These are phyloP conservation scores for Scomber colias DNA, from an alignment of 2,113 vertebrate species.

Conservation along the genomic window DNA sequence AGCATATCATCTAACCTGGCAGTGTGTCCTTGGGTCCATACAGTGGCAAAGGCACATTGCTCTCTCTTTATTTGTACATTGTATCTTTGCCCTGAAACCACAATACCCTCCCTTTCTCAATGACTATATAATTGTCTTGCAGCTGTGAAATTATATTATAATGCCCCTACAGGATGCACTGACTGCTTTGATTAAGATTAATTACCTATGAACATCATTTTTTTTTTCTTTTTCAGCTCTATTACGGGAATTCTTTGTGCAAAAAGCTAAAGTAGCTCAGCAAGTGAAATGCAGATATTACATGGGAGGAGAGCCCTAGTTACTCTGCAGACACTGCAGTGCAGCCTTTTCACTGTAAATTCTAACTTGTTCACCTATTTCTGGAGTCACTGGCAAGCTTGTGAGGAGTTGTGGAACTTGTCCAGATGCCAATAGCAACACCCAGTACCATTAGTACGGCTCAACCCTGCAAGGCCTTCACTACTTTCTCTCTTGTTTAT, in stretches of 20 bases:
- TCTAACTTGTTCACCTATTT: constrained; percentile 70
- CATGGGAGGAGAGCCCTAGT: constrained; percentile 51
- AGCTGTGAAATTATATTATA: constrained; percentile 39
- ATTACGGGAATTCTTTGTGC: constrained; percentile 17
- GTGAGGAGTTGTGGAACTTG: constrained; percentile 65
- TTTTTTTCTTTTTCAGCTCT: constrained; percentile 28
- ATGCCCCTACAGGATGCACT: constrained; percentile 10
- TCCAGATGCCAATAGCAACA: constrained; percentile 69
- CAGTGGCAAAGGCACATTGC: constrained; percentile 71
- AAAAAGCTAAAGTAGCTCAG: constrained; percentile 23
- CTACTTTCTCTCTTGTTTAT: background rate
- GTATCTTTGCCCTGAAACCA: constrained; percentile 41
- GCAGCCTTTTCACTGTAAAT: constrained; percentile 67
- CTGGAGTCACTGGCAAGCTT: constrained; percentile 56
- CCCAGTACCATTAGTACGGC: constrained; percentile 52
- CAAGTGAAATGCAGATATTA: constrained; percentile 48
- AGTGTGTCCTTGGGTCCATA: constrained; percentile 77
- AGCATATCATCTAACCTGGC: constrained; percentile 78
- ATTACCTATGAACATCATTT: constrained; percentile 28
- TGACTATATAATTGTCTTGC: constrained; percentile 31
- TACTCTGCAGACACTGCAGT: constrained; percentile 79
- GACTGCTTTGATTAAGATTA: constrained; percentile 44
- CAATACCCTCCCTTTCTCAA: constrained; percentile 23
- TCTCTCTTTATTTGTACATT: constrained; percentile 48
- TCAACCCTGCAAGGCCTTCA: constrained; percentile 12